phyloP scores from a whole-genome alignment of 2,888 invertebrate genomes.

The Empis livida region DNA sequence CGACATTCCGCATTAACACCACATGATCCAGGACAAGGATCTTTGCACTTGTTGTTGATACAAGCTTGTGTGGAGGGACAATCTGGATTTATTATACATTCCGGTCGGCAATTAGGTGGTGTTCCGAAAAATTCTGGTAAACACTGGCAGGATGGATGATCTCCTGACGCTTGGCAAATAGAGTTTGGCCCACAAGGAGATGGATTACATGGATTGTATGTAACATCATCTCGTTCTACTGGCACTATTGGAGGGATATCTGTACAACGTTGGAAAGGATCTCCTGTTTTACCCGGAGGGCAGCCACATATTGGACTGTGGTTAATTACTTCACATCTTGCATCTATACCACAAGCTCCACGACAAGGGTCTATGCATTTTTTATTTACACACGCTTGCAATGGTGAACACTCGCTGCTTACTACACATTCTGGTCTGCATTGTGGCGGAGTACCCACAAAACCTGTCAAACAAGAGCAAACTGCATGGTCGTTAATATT shows the following conservation, averaged over 20 bases:
- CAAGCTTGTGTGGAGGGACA: conserved; percentile 67
- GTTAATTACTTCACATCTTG: conserved; percentile 57
- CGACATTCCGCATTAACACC: conserved; percentile 68
- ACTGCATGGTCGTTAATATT: conserved; percentile 46
- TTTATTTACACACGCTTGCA: conserved; percentile 52
- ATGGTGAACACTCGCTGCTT: conserved; percentile 49
- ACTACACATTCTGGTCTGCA: conserved; percentile 57
- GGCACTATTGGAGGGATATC: conserved; percentile 38
- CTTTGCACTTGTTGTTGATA: conserved; percentile 64
- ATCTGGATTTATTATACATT: conserved; percentile 70
- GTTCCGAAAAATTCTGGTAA: conserved; percentile 61
- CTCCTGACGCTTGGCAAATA: conserved; percentile 51
- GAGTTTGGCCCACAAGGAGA: conserved; percentile 76
- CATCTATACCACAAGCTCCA: conserved; percentile 55
- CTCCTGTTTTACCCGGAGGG: conserved; percentile 49
- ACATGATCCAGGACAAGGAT: conserved; percentile 73
- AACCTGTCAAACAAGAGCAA: conserved; percentile 56
- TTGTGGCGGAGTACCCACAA: conserved; percentile 52
- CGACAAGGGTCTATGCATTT: conserved; percentile 61
- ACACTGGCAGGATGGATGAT: conserved; percentile 62
- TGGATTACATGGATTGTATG: conserved; percentile 53
- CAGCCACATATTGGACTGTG: conserved; percentile 61
- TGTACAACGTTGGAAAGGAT: conserved; percentile 65
- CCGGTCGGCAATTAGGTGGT: conserved; percentile 71
- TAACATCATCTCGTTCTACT: conserved; percentile 25